A percentile compares a stretch with the other conserved stretches of the same genome.
Evolutionary conservation across 2,888 invertebrate genomes (phyloP).

Genomic region (Parochlus steinenii): DNA sequence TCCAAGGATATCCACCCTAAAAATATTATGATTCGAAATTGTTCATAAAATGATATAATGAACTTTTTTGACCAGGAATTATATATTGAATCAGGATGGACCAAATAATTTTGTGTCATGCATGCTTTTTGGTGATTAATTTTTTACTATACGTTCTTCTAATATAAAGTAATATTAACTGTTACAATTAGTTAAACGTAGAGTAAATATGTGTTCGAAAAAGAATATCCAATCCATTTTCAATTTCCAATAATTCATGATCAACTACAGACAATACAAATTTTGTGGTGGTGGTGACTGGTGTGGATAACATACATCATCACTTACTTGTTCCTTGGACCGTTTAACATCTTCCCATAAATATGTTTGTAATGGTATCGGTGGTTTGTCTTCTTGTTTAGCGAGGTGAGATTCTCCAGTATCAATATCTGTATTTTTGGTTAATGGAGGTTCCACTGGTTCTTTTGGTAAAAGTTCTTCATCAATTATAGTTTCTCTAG

Average conservation of each 20-base stretch:
- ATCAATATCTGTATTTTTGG: constrained; percentile 18
- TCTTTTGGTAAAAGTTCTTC: constrained; percentile 23
- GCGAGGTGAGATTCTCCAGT: no score
- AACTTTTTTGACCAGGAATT: neutral
- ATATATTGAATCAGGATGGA: neutral
- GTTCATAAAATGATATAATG: constrained; percentile 2
- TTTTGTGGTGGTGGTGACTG: no score
- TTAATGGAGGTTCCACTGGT: constrained; percentile 15
- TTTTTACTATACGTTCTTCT: no score
- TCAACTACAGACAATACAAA: no score
- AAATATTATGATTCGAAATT: constrained; percentile 10
- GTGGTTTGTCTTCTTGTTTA: constrained; percentile 36
- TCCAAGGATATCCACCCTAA: constrained; percentile 65
- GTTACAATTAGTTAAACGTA: no score
- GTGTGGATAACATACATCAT: constrained; percentile 10
- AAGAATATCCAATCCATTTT: no score
- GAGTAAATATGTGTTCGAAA: no score
- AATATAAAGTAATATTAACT: no score
- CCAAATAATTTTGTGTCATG: neutral
- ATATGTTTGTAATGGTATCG: constrained; percentile 59
- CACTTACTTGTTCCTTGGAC: constrained; percentile 37
- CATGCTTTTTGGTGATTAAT: neutral
- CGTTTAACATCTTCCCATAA: constrained; percentile 65
- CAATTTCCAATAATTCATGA: no score
- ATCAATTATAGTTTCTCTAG: constrained; percentile 18